Evolutionary conservation across 2,888 invertebrate species (phyloP).

Genomic region (Myopa tessellatipennis): DNA sequence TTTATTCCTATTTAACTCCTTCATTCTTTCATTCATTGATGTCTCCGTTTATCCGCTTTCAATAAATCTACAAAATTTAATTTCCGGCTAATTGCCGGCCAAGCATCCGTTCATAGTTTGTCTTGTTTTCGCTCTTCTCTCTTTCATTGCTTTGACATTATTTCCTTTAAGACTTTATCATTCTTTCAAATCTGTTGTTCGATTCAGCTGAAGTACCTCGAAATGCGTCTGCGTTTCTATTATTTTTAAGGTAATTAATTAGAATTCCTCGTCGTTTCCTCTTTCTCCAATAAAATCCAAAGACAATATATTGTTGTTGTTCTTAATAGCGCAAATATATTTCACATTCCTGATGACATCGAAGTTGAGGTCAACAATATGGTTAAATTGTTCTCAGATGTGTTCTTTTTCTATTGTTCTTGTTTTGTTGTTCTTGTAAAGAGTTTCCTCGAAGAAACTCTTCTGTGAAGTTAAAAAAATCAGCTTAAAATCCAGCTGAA

Average conservation of each 20-base stretch:
- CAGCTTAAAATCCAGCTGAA: too few relatives aligned
- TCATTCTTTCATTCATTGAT: conserved; percentile 39
- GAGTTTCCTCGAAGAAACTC: too few relatives aligned
- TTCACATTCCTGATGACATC: too few relatives aligned
- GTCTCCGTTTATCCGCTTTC: conserved; percentile 64
- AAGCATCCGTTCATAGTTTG: conserved; percentile 31
- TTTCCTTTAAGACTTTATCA: conserved; percentile 18
- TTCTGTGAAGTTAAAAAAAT: too few relatives aligned
- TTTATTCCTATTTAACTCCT: not conserved
- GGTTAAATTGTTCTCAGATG: too few relatives aligned
- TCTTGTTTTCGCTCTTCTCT: conserved; percentile 28
- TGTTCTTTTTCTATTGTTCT: too few relatives aligned
- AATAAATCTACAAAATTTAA: conserved; percentile 66
- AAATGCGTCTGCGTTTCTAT: not conserved
- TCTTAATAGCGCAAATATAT: too few relatives aligned
- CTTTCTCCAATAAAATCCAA: too few relatives aligned
- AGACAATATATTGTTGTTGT: too few relatives aligned
- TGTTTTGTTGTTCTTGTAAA: too few relatives aligned
- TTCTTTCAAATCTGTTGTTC: not conserved
- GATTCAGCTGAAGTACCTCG: not conserved
- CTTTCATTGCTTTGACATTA: not conserved
- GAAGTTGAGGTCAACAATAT: too few relatives aligned
- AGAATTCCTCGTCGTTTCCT: not conserved
- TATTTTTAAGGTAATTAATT: not conserved
- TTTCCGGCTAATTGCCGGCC: conserved; percentile 62